Percentiles rank a stretch among this genome's conserved stretches.
Conservation (phyloP, 2,797 vertebrate species). For the Bufotes viridis region DNA sequence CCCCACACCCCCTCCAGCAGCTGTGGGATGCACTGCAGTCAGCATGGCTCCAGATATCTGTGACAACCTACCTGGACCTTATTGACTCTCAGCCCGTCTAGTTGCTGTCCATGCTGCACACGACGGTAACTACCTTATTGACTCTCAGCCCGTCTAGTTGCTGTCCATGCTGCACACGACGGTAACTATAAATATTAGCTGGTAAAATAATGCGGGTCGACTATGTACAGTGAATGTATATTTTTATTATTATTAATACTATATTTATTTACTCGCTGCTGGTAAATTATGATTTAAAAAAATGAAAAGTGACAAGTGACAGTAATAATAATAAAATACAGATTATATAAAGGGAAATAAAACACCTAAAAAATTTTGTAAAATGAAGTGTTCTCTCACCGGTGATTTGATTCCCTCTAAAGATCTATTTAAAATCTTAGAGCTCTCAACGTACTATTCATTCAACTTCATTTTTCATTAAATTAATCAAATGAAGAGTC, state of each 20-base stretch:
- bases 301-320: not conserved
- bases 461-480: constrained; percentile 51
- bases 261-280: not conserved
- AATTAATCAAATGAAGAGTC: constrained; percentile 59
- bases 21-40: no score
- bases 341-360: constrained; percentile 17
- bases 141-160: no score
- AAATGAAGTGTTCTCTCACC: constrained; percentile 45
- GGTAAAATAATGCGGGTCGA: no score
- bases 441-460: constrained; percentile 47
- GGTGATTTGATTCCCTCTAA: constrained; percentile 52
- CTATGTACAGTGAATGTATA: no score
- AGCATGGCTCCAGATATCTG: no score
- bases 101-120: no score
- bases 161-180: no score
- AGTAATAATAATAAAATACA: constrained; percentile 13
- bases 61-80: no score
- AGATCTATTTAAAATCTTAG: constrained; percentile 44
- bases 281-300: not conserved
- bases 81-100: no score
- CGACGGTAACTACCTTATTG: no score
- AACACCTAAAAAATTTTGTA: constrained; percentile 30
- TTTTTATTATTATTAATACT: not conserved
- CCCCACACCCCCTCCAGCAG: no score
- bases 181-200: no score